A percentile compares a stretch with the other conserved stretches of the same genome.
Conservation (phyloP, 35 echinoderm and acorn worm species). For the Ophioderma brevispina region DNA sequence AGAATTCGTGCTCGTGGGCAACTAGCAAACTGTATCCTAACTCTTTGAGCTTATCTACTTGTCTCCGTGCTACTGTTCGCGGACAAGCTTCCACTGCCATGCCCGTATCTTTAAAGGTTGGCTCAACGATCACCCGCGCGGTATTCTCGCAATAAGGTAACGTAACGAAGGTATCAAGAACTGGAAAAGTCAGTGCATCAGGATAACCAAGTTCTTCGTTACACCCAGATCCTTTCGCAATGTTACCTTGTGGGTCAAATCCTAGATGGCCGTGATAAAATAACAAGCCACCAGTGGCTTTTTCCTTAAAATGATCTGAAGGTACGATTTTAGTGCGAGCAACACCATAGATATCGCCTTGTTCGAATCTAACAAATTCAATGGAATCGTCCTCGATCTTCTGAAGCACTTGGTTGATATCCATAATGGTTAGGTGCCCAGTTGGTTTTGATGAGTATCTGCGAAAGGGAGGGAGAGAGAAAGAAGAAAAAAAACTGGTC, state of each 20-base stretch:
- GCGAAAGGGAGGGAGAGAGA: too few relatives aligned
- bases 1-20: slow-evolving; percentile 81
- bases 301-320: slow-evolving; percentile 59
- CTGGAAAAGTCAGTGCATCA: slow-evolving; percentile 65
- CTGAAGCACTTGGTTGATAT: too few relatives aligned
- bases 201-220: slow-evolving; percentile 48
- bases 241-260: slow-evolving; percentile 43
- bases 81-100: slow-evolving; percentile 18
- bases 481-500: too few relatives aligned
- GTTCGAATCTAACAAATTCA: slow-evolving; percentile 84
- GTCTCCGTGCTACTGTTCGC: slow-evolving; percentile 48
- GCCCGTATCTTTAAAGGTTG: neutral
- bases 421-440: too few relatives aligned
- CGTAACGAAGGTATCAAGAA: slow-evolving; percentile 61
- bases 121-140: slow-evolving; percentile 41
- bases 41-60: slow-evolving; percentile 46
- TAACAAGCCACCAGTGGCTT: slow-evolving; percentile 28
- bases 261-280: slow-evolving; percentile 64
- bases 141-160: slow-evolving; percentile 67
- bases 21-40: slow-evolving; percentile 40
- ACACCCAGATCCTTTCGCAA: slow-evolving; percentile 42
- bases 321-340: slow-evolving; percentile 79
- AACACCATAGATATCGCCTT: slow-evolving; percentile 79
- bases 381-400: slow-evolving; percentile 48
- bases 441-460: too few relatives aligned